Evolutionary conservation across 2,797 vertebrate species (phyloP), one percentile per base, ranked within the genome.

Genomic region (Amazona ochrocephala): DNA sequence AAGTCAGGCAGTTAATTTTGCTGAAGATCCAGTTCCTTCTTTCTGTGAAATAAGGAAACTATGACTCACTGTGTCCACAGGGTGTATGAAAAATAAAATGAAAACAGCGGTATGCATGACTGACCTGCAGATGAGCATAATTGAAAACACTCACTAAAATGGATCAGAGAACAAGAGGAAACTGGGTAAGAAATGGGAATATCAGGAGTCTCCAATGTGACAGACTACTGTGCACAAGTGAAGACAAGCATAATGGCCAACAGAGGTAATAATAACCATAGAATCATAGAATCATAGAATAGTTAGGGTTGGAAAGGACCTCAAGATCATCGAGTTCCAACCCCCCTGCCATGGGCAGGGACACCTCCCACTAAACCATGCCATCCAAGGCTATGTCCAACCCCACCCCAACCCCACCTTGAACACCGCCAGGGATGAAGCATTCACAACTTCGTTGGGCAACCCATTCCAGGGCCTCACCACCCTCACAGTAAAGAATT

Each of bases 1-100:
- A 90, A 84, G 51, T 79, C 83, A 92, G 50, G 73, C 39, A 23
- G 56, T 53, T 90, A 82, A 82, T 82, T 67, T 76, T 39, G 20
- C 39, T 51, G 62, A 72, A 91, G 90, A 80, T 84, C 45, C 68
- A 74, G 62, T 53, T 89, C 79, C 61, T 84, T 89, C 86, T 3
- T 90, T 82, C 84, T 71, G 74, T 45, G 56, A 93, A 94, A 92
- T 41, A 87, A 47, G 84, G 90, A 86, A 94, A 88, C 67, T 84
- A 50, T 96, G 94, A 96, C 81, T 95, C 85, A 91, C n/a, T 39
- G 37, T 39, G 44, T 74, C 88, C 74, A 67, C 64, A n/a, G 86
- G 74, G 61, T 39, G 68, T 17, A 71, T 0, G 30, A 74, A 93
- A 95, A 94, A 92, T 76, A 92, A 94, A 94, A 88, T 0, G 0